Evolutionary conservation across 2,113 vertebrate genomes (phyloP).

Genomic region (Panurus biarmicus): DNA sequence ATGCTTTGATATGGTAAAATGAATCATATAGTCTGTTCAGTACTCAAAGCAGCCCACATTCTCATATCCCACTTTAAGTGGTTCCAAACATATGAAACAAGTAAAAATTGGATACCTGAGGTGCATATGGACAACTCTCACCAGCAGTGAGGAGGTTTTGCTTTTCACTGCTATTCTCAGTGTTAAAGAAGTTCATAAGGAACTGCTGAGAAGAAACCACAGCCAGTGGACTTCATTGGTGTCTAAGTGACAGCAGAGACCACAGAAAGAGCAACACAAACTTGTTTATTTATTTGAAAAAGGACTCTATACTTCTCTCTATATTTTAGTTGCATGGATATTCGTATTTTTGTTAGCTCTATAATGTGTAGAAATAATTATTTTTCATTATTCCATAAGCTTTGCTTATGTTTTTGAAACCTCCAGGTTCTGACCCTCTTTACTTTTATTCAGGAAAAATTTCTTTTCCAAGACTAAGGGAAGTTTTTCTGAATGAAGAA

Average conservation of each 20-base stretch:
- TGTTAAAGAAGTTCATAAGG: not conserved
- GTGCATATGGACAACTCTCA: fast-evolving
- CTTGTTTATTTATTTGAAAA: not conserved
- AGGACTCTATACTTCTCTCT: not conserved
- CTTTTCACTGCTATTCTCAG: fast-evolving
- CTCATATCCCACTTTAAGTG: not conserved
- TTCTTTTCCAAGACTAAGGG: not conserved
- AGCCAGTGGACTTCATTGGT: no score
- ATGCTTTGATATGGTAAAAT: not conserved
- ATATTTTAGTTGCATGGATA: not conserved
- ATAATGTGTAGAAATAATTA: not conserved
- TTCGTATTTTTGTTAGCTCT: not conserved
- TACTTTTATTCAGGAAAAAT: not conserved
- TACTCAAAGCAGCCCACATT: not conserved
- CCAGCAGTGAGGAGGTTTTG: not conserved
- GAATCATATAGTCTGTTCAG: not conserved
- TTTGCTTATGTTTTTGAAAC: not conserved
- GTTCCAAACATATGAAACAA: not conserved
- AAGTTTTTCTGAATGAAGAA: not conserved
- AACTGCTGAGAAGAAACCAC: not conserved
- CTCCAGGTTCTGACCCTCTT: not conserved
- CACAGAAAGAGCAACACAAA: not conserved
- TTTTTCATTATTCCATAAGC: not conserved
- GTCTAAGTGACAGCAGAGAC: not conserved
- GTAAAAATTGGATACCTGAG: not conserved